A percentile compares a stretch with the other conserved stretches of the same genome.
These are phyloP conservation scores for Allophyes oxyacanthae DNA, from an alignment of 2,888 invertebrate species.

Conservation along the genomic window DNA sequence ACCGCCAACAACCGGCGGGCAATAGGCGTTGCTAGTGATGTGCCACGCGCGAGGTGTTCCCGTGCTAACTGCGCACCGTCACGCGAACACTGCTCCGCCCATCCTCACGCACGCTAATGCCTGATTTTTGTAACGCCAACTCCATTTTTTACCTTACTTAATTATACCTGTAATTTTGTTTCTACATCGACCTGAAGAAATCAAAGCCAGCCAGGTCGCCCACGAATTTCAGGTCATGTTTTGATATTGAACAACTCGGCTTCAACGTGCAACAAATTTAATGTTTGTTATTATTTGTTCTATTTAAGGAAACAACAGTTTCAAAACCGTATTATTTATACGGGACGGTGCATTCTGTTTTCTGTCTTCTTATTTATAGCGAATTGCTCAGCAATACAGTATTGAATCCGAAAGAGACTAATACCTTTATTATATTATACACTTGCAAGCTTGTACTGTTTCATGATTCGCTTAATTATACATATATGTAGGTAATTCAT, in stretches of 20 bases:
- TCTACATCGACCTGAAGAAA: slow-evolving; percentile 28
- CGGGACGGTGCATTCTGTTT: slow-evolving; percentile 54
- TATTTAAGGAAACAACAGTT: slow-evolving; percentile 52
- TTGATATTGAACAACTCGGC: slow-evolving; percentile 46
- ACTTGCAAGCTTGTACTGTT: slow-evolving; percentile 5
- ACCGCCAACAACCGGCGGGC: slow-evolving; percentile 67
- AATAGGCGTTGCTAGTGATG: slow-evolving; percentile 87
- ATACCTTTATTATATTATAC: slow-evolving; percentile 23
- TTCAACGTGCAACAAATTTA: slow-evolving; percentile 47
- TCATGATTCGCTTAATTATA: background rate
- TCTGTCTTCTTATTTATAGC: slow-evolving; percentile 54
- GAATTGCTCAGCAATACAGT: slow-evolving; percentile 34
- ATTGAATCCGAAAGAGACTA: slow-evolving; percentile 25
- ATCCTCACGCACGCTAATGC: slow-evolving; percentile 75
- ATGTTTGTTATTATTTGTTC: slow-evolving; percentile 56
- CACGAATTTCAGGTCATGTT: slow-evolving; percentile 46
- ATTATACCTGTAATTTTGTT: slow-evolving; percentile 44
- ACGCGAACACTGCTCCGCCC: slow-evolving; percentile 86
- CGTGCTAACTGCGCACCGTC: slow-evolving; percentile 80
- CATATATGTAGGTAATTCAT: background rate
- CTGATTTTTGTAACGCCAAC: slow-evolving; percentile 58
- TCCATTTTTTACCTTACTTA: slow-evolving; percentile 46
- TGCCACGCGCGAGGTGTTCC: slow-evolving; percentile 83
- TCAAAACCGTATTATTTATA: slow-evolving; percentile 53
- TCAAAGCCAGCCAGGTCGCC: slow-evolving; percentile 28